Base-by-base conservation (phyloP, 2,888 invertebrate genomes). In the Ganaspis brasiliensis region DNA sequence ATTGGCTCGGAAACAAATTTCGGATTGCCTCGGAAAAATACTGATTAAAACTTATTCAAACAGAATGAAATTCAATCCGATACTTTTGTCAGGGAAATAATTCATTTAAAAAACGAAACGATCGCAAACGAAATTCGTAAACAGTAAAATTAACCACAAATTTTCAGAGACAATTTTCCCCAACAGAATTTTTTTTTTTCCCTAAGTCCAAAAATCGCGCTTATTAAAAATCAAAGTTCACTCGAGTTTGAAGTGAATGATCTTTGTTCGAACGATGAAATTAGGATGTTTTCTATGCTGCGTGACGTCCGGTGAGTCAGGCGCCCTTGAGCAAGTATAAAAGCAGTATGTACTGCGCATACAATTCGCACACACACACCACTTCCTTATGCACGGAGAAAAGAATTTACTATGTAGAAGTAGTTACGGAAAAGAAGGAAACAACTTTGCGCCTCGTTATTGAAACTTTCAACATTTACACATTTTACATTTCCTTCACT, bases 281-380 rank as follows among this genome's bases (percentile, higher is more conserved):
- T 87, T 86, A 85, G 84, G 85, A 86, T 84, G 82, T 86, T 87
- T 87, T 87, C 88, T 87, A 86, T 84, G 84, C 84, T 63, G 77
- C 77, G 83, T 79, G 82, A 83, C 83, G 80, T 84, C 84, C 88
- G 84, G 84, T 87, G 88, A 88, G 81, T 87, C 87, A 88, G 82
- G 79, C 86, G 89, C 83, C 89, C 89, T 89, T 89, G 88, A 84
- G 81, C 82, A 80, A 77, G 83, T 79, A 87, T 87, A 80, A 87
- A 80, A 86, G 84, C 82, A 82, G 79, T 49, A 26, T 61, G 63
- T 37, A 52, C 45, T 67, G 55, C 35, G 45, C 67, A 67, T 67
- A 67, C 67, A 24, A 67, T 67, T 67, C 67, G n/a, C 35, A 61
- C 35, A 61, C 61, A 19, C 61, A 12, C 45, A 67, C 45, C n/a